These are phyloP conservation scores for Creontiades dilutus DNA, from an alignment of 2,888 invertebrate genomes.

Conservation along the genomic window DNA sequence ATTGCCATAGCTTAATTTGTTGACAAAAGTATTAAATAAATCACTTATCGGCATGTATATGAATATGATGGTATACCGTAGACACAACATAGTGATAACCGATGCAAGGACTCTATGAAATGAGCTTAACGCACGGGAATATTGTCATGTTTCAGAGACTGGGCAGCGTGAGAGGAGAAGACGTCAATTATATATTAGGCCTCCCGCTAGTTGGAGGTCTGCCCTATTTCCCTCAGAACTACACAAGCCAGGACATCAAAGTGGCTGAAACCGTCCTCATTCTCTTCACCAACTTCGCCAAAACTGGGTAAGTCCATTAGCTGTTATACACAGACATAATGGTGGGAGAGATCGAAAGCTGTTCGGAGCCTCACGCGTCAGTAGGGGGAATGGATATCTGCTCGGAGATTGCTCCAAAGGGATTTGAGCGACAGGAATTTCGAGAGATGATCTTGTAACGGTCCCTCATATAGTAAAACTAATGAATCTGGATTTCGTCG, in stretches of 20 bases:
- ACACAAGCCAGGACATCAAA: constrained; percentile 87
- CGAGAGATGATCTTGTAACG: constrained; percentile 37
- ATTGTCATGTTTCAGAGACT: constrained; percentile 81
- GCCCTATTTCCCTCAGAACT: constrained; percentile 86
- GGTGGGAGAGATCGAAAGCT: not conserved
- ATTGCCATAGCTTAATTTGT: no score
- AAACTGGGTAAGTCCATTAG: constrained; percentile 86
- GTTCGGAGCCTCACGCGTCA: not conserved
- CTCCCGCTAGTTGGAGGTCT: constrained; percentile 85
- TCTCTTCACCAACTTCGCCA: constrained; percentile 92
- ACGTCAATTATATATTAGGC: constrained; percentile 91
- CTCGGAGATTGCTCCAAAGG: not conserved
- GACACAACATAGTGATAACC: no score
- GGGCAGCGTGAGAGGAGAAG: constrained; percentile 92
- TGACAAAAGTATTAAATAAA: no score
- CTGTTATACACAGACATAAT: constrained; percentile 10
- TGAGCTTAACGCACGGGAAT: no score
- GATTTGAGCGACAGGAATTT: not conserved
- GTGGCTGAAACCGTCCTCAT: constrained; percentile 89
- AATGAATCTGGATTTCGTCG: no score
- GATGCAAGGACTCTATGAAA: no score
- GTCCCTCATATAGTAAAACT: not conserved
- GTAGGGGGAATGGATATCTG: not conserved
- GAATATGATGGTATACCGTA: no score
- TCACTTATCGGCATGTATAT: no score